Evolutionary conservation across 1,140 invertebrate genomes (phyloP).

Genomic region (Armadillidium nasatum): DNA sequence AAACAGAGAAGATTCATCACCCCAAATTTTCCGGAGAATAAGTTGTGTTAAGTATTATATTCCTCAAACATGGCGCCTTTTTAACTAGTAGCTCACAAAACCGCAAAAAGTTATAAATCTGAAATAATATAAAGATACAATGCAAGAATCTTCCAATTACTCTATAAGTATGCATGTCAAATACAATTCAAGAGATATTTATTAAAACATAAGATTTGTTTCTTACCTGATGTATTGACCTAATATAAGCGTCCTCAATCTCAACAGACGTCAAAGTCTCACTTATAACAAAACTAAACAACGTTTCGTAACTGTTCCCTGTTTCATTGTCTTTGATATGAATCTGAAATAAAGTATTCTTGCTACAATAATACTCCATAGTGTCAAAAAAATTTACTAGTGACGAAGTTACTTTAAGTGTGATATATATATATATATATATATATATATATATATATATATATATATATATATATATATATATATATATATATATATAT

Average conservation of each 20-base stretch:
- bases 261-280: background rate
- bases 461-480: too few relatives aligned
- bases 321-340: background rate
- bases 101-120: background rate
- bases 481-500: too few relatives aligned
- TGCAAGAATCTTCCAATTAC: too few relatives aligned
- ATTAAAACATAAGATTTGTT: too few relatives aligned
- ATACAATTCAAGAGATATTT: too few relatives aligned
- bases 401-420: background rate
- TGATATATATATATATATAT: too few relatives aligned
- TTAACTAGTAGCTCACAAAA: background rate
- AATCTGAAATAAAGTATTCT: too few relatives aligned
- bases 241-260: background rate
- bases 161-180: too few relatives aligned
- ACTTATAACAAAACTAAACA: background rate
- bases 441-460: conserved; percentile 1
- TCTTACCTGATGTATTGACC: background rate
- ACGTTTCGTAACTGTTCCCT: background rate
- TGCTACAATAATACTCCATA: too few relatives aligned
- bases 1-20: background rate
- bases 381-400: background rate
- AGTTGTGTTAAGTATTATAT: background rate
- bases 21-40: background rate
- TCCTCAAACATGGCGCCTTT: background rate
- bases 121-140: background rate